Conservation (phyloP, 2,113 vertebrate species). For the Epinephelus fuscoguttatus region DNA sequence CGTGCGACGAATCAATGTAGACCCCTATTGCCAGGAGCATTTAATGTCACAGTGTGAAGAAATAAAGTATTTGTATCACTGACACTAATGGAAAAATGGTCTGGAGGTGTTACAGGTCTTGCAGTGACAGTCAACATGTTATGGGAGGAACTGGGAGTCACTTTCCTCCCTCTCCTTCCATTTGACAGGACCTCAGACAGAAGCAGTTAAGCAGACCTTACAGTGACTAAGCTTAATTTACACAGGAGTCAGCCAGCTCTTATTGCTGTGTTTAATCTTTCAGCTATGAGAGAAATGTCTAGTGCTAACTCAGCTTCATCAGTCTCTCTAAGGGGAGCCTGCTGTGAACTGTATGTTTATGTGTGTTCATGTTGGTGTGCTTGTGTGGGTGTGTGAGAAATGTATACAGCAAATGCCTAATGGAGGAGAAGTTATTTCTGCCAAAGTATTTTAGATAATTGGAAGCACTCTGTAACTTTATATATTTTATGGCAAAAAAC, state of each 20-base stretch:
- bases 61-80: not conserved
- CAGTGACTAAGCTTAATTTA: constrained; percentile 55
- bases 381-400: constrained; percentile 22
- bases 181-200: constrained; percentile 11
- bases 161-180: constrained; percentile 1
- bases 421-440: constrained; percentile 30
- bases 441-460: constrained; percentile 38
- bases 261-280: constrained; percentile 48
- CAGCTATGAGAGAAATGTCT: constrained; percentile 35
- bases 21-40: not conserved
- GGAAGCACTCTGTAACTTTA: constrained; percentile 16
- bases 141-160: not conserved
- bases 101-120: constrained; percentile 15
- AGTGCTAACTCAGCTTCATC: constrained; percentile 17
- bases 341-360: constrained; percentile 19
- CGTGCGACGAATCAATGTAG: not conserved
- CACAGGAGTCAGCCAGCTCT: constrained; percentile 26
- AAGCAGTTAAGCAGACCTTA: constrained; percentile 14
- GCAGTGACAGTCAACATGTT: constrained; percentile 6
- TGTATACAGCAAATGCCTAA: constrained; percentile 15
- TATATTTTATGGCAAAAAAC: constrained; percentile 29
- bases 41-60: constrained; percentile 19
- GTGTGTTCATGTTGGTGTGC: not conserved
- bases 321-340: constrained; percentile 34
- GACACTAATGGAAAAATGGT: not conserved